Percentiles rank a stretch among this genome's conserved stretches.
These are phyloP conservation scores for Thereuonema tuberculata DNA, from an alignment of 1,140 invertebrate genomes.

Conservation along the genomic window DNA sequence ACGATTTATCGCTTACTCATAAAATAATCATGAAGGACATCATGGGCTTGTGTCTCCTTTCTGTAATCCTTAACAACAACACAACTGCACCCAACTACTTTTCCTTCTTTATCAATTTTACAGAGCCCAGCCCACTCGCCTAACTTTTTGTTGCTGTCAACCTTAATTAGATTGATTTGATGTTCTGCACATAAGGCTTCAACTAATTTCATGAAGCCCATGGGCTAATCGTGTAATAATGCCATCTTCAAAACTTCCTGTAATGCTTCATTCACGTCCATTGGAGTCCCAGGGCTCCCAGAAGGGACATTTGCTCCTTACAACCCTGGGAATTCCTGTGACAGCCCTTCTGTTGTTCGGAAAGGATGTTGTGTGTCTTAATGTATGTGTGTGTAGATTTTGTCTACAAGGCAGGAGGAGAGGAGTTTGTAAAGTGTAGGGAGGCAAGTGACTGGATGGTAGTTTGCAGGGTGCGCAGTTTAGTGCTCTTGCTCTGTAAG, in stretches of 20 bases:
- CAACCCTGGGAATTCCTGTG: too few species aligned
- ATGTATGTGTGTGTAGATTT: too few species aligned
- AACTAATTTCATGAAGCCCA: constrained; percentile 91
- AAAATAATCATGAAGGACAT: constrained; percentile 83
- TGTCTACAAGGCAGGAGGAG: too few species aligned
- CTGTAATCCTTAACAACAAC: constrained; percentile 70
- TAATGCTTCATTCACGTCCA: constrained; percentile 89
- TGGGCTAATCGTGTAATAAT: constrained; percentile 84
- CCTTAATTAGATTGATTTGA: constrained; percentile 87
- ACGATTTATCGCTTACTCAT: constrained; percentile 33
- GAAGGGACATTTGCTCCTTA: constrained; percentile 34
- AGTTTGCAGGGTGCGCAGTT: too few species aligned
- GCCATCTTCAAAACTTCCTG: constrained; percentile 95
- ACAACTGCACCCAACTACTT: too few species aligned
- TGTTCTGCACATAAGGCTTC: constrained; percentile 97
- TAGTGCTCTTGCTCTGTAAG: too few species aligned
- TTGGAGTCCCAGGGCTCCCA: constrained; percentile 42
- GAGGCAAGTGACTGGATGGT: too few species aligned
- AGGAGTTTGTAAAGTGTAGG: too few species aligned
- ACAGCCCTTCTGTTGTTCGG: too few species aligned
- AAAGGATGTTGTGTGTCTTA: too few species aligned
- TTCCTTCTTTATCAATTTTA: too few species aligned
- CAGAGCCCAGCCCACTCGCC: constrained; percentile 18
- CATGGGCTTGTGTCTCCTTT: constrained; percentile 84
- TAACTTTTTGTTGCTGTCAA: too few species aligned